phyloP scores from a whole-genome alignment of 2,113 vertebrate species.

The Sinocyclocheilus grahami region DNA sequence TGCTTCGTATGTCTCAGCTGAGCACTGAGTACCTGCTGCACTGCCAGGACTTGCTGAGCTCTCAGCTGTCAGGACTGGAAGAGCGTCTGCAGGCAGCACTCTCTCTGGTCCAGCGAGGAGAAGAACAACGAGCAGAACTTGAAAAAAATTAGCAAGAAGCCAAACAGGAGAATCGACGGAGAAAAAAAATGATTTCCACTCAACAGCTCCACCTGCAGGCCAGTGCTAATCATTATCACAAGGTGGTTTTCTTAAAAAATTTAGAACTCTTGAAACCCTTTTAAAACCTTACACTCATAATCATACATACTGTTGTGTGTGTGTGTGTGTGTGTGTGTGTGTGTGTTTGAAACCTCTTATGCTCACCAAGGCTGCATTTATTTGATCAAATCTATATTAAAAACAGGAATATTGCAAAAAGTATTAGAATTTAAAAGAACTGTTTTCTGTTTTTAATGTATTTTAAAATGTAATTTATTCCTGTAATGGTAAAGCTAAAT shows the following conservation, averaged over 20 bases:
- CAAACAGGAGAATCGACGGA: conserved; percentile 70
- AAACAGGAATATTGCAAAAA: neutral
- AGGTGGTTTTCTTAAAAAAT: conserved; percentile 61
- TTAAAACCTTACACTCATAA: neutral
- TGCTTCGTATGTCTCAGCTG: conserved; percentile 79
- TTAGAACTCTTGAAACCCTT: neutral
- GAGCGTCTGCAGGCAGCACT: conserved; percentile 61
- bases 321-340: neutral
- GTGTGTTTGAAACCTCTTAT: neutral
- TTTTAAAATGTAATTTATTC: neutral
- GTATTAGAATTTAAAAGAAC: neutral
- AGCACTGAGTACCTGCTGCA: conserved; percentile 79
- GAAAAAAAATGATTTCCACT: conserved; percentile 72
- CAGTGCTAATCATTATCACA: conserved; percentile 66
- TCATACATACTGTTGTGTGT: neutral
- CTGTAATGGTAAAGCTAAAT: neutral
- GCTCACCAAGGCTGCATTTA: neutral
- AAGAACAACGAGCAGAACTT: conserved; percentile 64
- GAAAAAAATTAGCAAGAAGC: conserved; percentile 60
- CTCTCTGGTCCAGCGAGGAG: conserved; percentile 57
- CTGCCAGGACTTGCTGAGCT: conserved; percentile 74
- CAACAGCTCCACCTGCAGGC: conserved; percentile 76
- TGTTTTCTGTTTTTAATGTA: neutral
- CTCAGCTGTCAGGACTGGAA: conserved; percentile 65
- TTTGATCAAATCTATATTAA: neutral